Conservation (phyloP, 2,797 vertebrate species). For the Atherinosoma microstoma region DNA sequence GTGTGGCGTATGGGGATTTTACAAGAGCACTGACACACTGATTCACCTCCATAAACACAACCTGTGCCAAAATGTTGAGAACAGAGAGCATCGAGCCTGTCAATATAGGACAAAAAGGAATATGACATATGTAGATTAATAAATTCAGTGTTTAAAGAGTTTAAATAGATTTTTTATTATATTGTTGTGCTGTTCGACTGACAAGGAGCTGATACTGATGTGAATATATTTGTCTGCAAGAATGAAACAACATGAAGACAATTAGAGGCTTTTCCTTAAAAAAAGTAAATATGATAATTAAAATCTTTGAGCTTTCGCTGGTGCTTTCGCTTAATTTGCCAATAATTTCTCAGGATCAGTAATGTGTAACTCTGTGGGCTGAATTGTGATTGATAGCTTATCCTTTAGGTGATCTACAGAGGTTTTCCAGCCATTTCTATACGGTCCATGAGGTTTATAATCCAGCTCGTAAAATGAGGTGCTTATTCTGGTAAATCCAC, state of each 20-base stretch:
- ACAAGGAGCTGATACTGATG: neutral
- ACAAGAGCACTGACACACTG: slow-evolving; percentile 65
- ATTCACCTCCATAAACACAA: slow-evolving; percentile 65
- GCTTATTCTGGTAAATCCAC: no score
- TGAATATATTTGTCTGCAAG: slow-evolving; percentile 24
- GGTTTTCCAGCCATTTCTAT: no score
- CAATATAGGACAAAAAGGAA: slow-evolving; percentile 16
- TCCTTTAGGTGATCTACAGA: no score
- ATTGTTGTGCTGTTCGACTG: neutral
- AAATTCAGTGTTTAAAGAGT: slow-evolving; percentile 8
- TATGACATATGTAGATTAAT: slow-evolving; percentile 24
- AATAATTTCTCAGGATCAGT: no score
- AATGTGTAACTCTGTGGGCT: no score
- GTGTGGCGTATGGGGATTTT: slow-evolving; percentile 67
- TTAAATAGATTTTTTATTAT: neutral
- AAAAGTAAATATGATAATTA: slow-evolving; percentile 12
- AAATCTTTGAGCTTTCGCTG: slow-evolving; percentile 9
- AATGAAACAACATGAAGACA: slow-evolving; percentile 28
- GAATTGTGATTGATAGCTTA: no score
- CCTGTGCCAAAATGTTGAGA: slow-evolving; percentile 54
- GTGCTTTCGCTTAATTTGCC: no score
- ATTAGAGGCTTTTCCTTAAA: slow-evolving; percentile 13
- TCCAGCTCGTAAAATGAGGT: no score
- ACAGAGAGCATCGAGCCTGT: slow-evolving; percentile 32
- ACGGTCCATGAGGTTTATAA: no score